These are phyloP conservation scores for Tigriopus californicus DNA, from an alignment of 2,888 invertebrate genomes.

Conservation along the genomic window DNA sequence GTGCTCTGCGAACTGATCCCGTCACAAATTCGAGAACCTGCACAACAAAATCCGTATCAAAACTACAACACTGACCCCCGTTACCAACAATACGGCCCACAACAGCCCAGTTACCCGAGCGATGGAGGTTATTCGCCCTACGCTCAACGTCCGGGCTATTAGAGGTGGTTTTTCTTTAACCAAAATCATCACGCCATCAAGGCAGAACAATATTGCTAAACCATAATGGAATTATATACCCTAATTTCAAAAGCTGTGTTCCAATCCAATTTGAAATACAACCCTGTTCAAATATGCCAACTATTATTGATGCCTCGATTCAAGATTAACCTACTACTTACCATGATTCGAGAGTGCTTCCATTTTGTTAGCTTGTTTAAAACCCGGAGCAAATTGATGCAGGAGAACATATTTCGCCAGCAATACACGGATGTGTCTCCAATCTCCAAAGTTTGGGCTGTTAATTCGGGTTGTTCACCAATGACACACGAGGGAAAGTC, in stretches of 20 bases:
- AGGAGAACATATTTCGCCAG: constrained; percentile 95
- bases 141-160: no score
- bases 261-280: no score
- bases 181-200: no score
- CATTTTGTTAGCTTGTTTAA: constrained; percentile 97
- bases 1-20: constrained; percentile 13
- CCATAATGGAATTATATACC: no score
- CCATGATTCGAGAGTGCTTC: constrained; percentile 97
- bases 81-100: neutral
- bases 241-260: no score
- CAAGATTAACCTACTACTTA: constrained; percentile 21
- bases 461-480: constrained; percentile 81
- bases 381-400: constrained; percentile 85
- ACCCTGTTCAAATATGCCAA: no score
- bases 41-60: neutral
- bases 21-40: constrained; percentile 4
- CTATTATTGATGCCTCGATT: neutral
- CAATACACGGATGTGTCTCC: constrained; percentile 62
- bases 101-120: neutral
- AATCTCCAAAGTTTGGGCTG: constrained; percentile 71
- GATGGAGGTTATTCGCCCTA: no score
- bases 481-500: constrained; percentile 91
- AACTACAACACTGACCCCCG: neutral
- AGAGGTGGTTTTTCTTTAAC: no score
- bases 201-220: no score